These are phyloP conservation scores for Anguilla obscura DNA, from an alignment of 2,797 vertebrate species.

Conservation along the genomic window DNA sequence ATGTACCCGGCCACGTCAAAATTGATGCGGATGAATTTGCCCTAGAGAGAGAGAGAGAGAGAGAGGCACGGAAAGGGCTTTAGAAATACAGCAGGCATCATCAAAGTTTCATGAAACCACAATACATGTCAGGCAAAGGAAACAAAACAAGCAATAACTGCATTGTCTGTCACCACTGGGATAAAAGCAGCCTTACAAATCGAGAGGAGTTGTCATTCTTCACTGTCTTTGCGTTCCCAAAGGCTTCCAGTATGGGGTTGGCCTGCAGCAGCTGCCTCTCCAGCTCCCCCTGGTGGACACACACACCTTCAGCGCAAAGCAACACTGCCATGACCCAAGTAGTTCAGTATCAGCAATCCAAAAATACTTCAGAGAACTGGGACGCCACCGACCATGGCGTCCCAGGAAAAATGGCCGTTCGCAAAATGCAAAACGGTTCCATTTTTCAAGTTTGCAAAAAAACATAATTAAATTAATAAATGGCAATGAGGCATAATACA, in stretches of 20 bases:
- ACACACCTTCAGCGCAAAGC: not conserved
- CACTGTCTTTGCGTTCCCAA: slow-evolving; percentile 87
- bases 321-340: not conserved
- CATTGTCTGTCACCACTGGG: slow-evolving; percentile 1
- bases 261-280: slow-evolving; percentile 88
- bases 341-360: slow-evolving; percentile 21
- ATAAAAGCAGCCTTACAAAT: slow-evolving; percentile 73
- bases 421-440: not conserved
- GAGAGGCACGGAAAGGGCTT: not conserved
- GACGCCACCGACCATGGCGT: not conserved
- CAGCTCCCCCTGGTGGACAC: slow-evolving; percentile 79
- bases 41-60: slow-evolving; percentile 62
- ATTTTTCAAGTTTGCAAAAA: not conserved
- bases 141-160: not conserved
- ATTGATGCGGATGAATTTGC: slow-evolving; percentile 93
- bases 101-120: not conserved
- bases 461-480: slow-evolving; percentile 20
- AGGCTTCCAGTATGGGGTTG: slow-evolving; percentile 87
- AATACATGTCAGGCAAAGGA: not conserved
- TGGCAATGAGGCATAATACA: not conserved
- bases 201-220: slow-evolving; percentile 91
- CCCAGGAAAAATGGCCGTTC: not conserved
- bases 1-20: slow-evolving; percentile 91
- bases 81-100: slow-evolving; percentile 13
- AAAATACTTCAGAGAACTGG: slow-evolving; percentile 7